These are phyloP conservation scores for Charanyca ferruginea DNA, from an alignment of 2,888 invertebrate genomes.

Conservation along the genomic window DNA sequence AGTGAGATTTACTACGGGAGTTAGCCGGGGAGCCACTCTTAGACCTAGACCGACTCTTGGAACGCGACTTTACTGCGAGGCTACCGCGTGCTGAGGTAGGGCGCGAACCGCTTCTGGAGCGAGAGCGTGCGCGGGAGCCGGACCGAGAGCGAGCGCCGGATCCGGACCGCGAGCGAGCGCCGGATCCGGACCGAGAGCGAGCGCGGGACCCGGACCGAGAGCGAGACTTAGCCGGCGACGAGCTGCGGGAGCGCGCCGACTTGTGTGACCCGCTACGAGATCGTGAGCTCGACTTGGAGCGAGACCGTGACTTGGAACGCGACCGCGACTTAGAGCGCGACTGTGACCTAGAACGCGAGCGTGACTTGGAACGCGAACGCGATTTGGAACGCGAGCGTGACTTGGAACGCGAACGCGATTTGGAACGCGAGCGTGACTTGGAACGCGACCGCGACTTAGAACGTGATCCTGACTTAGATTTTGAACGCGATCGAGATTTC, in stretches of 20 bases:
- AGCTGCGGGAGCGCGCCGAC: slow-evolving; percentile 35
- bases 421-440: slow-evolving; percentile 41
- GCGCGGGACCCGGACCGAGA: slow-evolving; percentile 20
- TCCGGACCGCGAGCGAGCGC: slow-evolving; percentile 15
- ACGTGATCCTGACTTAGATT: slow-evolving; percentile 65
- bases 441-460: slow-evolving; percentile 35
- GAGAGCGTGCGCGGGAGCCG: slow-evolving; percentile 23
- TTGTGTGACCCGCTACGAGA: slow-evolving; percentile 39
- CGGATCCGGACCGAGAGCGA: slow-evolving; percentile 8
- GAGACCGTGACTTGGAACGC: slow-evolving; percentile 58
- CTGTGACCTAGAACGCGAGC: slow-evolving; percentile 41
- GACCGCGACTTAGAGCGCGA: slow-evolving; percentile 48
- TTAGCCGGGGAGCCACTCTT: slow-evolving; percentile 68
- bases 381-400: slow-evolving; percentile 38
- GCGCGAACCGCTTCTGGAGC: slow-evolving; percentile 31
- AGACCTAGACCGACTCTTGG: slow-evolving; percentile 64
- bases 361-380: slow-evolving; percentile 25
- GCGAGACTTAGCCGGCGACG: slow-evolving; percentile 33
- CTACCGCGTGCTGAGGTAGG: slow-evolving; percentile 23
- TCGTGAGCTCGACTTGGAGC: slow-evolving; percentile 54
- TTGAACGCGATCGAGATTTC: slow-evolving; percentile 51
- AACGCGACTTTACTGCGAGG: slow-evolving; percentile 31
- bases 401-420: slow-evolving; percentile 24
- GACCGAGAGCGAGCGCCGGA: slow-evolving; percentile 22
- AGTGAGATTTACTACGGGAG: slow-evolving; percentile 70